Percentiles rank a stretch among this genome's conserved stretches.
phyloP scores from a whole-genome alignment of 2,888 invertebrate species.

The Nowickia ferox region DNA sequence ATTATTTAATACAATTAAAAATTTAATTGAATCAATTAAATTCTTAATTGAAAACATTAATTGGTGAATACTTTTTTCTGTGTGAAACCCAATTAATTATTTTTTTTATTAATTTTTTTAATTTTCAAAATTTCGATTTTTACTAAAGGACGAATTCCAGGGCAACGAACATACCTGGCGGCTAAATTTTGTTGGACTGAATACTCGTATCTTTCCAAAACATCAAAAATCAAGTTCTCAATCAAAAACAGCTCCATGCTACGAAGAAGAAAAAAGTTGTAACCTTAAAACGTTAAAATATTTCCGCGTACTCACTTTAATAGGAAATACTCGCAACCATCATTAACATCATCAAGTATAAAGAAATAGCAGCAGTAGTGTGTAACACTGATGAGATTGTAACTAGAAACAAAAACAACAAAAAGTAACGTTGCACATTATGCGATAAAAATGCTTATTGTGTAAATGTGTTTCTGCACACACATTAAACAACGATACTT shows the following conservation, averaged over 20 bases:
- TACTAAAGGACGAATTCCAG: no score
- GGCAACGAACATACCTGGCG: no score
- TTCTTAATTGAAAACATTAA: no score
- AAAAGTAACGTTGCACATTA: slow-evolving; percentile 65
- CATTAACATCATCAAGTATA: slow-evolving; percentile 62
- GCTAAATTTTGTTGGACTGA: no score
- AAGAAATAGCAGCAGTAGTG: slow-evolving; percentile 43
- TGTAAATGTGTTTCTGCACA: slow-evolving; percentile 15
- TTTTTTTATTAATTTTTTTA: no score
- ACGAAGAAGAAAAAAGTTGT: neutral
- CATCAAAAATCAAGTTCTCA: no score
- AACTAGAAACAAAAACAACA: slow-evolving; percentile 58
- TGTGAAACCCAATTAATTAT: no score
- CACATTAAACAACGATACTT: slow-evolving; percentile 47
- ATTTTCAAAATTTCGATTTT: no score
- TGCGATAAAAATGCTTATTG: slow-evolving; percentile 63
- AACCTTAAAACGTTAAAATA: neutral
- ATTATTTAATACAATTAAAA: no score
- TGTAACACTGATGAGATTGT: slow-evolving; percentile 60
- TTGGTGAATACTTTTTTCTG: no score
- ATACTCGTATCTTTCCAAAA: no score
- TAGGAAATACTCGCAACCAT: slow-evolving; percentile 52
- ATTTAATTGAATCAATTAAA: no score
- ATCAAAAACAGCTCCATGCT: neutral
- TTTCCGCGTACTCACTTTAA: slow-evolving; percentile 22